These are phyloP conservation scores for Herpailurus yagouaroundi DNA, from an alignment of 2,113 vertebrate species.

Conservation along the genomic window DNA sequence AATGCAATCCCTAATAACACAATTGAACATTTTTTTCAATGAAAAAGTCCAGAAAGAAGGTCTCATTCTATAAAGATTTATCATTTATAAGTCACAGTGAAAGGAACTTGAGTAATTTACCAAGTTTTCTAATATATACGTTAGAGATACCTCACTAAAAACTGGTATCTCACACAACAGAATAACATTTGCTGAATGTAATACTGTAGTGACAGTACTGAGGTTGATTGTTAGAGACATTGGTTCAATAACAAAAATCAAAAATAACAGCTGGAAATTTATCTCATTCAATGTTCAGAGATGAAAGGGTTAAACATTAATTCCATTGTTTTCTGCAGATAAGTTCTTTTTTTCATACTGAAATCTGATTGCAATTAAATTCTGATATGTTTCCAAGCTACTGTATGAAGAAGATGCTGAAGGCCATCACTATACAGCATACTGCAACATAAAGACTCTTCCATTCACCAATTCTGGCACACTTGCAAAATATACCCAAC, in stretches of 20 bases:
- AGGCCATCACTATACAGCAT: constrained; percentile 95
- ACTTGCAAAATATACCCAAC: too few species aligned
- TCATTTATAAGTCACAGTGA: constrained; percentile 45
- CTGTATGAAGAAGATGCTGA: constrained; percentile 94
- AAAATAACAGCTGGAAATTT: constrained; percentile 31
- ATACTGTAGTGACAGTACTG: constrained; percentile 52
- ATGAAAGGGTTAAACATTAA: not conserved
- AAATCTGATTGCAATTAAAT: too few species aligned
- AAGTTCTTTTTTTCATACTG: constrained; percentile 52
- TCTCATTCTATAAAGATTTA: constrained; percentile 44
- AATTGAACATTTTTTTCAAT: not conserved
- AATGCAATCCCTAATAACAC: constrained; percentile 31
- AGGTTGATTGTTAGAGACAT: constrained; percentile 14
- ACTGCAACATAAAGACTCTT: constrained; percentile 95
- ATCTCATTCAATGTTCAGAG: constrained; percentile 34
- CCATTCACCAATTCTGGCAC: constrained; percentile 86
- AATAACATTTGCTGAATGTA: constrained; percentile 48
- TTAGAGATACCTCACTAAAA: constrained; percentile 44
- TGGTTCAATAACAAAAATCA: constrained; percentile 61
- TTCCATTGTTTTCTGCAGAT: constrained; percentile 61
- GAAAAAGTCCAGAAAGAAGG: constrained; percentile 23
- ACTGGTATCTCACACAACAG: constrained; percentile 28
- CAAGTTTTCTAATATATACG: constrained; percentile 16
- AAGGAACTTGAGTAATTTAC: constrained; percentile 33
- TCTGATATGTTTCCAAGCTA: constrained; percentile 78